These are phyloP conservation scores for Onthophagus sagittarius DNA, from an alignment of 2,888 invertebrate genomes.

Conservation along the genomic window DNA sequence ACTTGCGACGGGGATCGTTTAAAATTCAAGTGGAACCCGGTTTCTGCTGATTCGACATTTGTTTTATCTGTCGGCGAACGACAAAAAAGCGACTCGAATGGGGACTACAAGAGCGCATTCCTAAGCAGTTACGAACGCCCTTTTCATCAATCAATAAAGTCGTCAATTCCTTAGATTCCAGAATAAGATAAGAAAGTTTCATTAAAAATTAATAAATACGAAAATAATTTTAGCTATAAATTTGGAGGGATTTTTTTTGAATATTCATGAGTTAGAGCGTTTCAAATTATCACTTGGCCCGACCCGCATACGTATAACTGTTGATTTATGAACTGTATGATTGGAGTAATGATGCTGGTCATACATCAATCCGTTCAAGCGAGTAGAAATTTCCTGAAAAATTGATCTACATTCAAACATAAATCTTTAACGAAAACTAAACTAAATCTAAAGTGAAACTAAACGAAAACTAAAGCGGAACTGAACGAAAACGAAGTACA, in stretches of 20 bases:
- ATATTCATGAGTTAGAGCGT: background rate
- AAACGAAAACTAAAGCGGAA: too few relatives aligned
- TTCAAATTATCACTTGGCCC: background rate
- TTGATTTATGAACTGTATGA: background rate
- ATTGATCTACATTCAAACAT: background rate
- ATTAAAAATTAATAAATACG: too few relatives aligned
- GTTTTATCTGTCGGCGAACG: constrained; percentile 17
- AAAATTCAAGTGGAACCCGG: constrained; percentile 2
- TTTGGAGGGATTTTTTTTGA: background rate
- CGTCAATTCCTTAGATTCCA: background rate
- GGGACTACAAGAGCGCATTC: background rate
- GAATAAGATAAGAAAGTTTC: background rate
- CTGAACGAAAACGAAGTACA: too few relatives aligned
- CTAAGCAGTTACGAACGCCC: background rate
- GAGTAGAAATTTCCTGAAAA: background rate
- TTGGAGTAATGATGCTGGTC: background rate
- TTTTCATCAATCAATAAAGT: constrained; percentile 1
- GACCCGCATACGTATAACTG: background rate
- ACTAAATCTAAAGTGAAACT: background rate
- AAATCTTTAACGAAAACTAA: background rate
- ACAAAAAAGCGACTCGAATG: background rate
- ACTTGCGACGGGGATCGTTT: background rate
- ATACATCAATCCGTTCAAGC: background rate
- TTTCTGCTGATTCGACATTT: constrained; percentile 19
- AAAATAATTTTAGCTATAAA: too few relatives aligned